Conservation (phyloP, 2,113 vertebrate species). For the Falco punctatus region DNA sequence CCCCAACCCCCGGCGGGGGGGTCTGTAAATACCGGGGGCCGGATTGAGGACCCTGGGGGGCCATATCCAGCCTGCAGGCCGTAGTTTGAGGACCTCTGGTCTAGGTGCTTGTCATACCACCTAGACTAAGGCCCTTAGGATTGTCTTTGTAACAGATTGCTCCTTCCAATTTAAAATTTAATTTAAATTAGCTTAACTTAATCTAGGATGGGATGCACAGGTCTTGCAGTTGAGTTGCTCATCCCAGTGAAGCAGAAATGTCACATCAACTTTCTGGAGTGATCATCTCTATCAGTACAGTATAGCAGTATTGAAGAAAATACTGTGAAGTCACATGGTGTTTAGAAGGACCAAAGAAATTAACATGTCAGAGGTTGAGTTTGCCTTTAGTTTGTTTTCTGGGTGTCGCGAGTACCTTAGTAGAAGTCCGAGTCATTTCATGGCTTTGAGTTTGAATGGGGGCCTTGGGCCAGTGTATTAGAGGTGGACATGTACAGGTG, state of each 20-base stretch:
- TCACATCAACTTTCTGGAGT: not conserved
- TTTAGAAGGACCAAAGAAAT: not conserved
- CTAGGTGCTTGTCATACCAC: not conserved
- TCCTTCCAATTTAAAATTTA: not conserved
- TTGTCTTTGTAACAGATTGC: not conserved
- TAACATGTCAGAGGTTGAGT: not conserved
- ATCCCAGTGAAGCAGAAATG: not conserved
- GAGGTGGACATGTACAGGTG: not conserved
- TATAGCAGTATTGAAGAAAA: not conserved
- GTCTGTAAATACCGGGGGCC: too few species aligned
- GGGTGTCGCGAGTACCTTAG: not conserved
- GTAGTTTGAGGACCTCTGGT: not conserved
- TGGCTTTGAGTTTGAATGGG: not conserved
- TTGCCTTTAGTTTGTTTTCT: not conserved
- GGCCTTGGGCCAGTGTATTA: not conserved
- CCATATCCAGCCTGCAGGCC: too few species aligned
- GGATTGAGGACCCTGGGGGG: too few species aligned
- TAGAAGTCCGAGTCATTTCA: not conserved
- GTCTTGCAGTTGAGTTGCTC: not conserved
- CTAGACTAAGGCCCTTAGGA: not conserved
- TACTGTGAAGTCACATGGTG: not conserved
- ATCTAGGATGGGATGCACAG: not conserved
- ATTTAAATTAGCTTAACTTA: not conserved
- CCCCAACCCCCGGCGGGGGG: too few species aligned
- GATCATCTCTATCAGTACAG: not conserved